Conservation (phyloP, 2,797 vertebrate genomes). For the Epinephelus awoara region DNA sequence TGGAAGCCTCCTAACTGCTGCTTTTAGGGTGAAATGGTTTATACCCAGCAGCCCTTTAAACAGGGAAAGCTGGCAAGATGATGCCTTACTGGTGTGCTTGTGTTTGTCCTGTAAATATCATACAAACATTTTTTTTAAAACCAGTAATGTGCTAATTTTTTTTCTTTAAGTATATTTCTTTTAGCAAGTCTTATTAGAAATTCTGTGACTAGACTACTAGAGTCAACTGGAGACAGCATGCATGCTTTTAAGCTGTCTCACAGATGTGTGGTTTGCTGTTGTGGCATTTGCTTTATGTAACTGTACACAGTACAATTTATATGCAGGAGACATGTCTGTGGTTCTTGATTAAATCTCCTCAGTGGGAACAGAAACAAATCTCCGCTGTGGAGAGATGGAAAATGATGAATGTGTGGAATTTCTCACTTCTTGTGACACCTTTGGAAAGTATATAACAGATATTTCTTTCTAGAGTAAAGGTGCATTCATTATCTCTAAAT, state of each 20-base stretch:
- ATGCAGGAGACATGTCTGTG: not conserved
- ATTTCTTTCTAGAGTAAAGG: not conserved
- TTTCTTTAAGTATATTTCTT: not conserved
- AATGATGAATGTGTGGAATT: slow-evolving; percentile 26
- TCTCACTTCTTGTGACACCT: slow-evolving; percentile 9
- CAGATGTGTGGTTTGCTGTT: slow-evolving; percentile 1
- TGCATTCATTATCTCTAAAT: not conserved
- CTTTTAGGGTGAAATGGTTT: slow-evolving; percentile 7
- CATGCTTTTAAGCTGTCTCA: not conserved
- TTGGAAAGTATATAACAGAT: slow-evolving; percentile 4
- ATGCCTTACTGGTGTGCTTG: slow-evolving; percentile 28
- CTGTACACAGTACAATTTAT: not conserved
- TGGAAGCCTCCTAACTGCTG: slow-evolving; percentile 8
- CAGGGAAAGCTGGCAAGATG: slow-evolving; percentile 4
- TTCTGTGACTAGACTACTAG: not conserved
- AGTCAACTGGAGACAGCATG: no score
- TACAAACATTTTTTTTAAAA: not conserved
- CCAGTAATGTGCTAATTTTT: not conserved
- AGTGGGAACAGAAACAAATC: slow-evolving; percentile 27
- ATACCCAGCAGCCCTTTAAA: not conserved
- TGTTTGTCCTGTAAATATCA: slow-evolving; percentile 11
- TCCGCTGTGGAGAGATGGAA: slow-evolving; percentile 25
- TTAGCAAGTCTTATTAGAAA: not conserved
- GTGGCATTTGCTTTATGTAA: not conserved
- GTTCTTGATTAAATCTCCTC: slow-evolving; percentile 13